Evolutionary conservation across 2,797 vertebrate genomes (phyloP).

Genomic region (Clarias laeviceps): DNA sequence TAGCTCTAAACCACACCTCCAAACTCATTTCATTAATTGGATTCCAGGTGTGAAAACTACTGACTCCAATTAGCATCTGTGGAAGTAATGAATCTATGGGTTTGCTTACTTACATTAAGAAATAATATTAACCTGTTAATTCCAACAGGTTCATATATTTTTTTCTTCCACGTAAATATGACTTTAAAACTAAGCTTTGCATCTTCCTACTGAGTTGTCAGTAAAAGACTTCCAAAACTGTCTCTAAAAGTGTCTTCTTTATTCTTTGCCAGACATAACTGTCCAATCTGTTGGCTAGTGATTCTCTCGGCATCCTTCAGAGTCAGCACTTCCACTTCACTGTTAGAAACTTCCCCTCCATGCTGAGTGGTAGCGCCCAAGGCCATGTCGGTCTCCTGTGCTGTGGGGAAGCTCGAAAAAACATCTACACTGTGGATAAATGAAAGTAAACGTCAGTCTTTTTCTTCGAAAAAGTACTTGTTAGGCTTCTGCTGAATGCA

Average conservation of each 20-base stretch:
- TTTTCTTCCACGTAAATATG: background rate
- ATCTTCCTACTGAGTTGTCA: background rate
- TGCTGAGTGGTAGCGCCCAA: background rate
- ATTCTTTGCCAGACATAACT: background rate
- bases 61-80: too few relatives aligned
- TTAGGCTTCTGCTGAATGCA: background rate
- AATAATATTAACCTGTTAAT: too few relatives aligned
- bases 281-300: background rate
- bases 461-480: background rate
- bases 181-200: background rate
- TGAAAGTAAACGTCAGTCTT: background rate
- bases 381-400: background rate
- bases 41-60: too few relatives aligned
- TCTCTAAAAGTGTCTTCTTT: background rate
- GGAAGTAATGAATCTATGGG: too few relatives aligned
- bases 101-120: too few relatives aligned
- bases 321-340: background rate
- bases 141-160: background rate
- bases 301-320: background rate
- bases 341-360: background rate
- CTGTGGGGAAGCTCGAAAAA: background rate
- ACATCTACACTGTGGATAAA: conserved; percentile 1
- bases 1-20: too few relatives aligned
- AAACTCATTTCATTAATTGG: too few relatives aligned
- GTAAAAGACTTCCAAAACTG: background rate